Conservation (phyloP, 2,888 invertebrate genomes). For the Tenthredo mesomela region DNA sequence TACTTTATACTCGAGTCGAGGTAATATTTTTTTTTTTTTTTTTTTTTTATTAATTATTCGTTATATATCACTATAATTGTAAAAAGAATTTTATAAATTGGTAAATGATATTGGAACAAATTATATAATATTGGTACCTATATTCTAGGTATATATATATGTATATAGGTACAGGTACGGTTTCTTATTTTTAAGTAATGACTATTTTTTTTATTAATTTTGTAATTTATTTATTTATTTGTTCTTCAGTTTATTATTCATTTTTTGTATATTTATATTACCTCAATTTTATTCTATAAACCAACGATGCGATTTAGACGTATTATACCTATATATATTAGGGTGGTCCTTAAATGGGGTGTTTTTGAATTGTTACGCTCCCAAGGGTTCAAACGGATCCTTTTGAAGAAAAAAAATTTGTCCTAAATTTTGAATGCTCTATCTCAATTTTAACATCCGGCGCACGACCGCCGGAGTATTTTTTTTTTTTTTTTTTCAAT, state of each 20-base stretch:
- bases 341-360: no score
- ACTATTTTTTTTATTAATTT: background rate
- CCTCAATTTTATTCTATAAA: background rate
- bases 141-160: no score
- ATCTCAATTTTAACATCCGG: no score
- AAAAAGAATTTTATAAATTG: slow-evolving; percentile 17
- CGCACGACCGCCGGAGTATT: no score
- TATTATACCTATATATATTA: no score
- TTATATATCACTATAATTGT: background rate
- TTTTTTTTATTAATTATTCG: background rate
- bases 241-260: background rate
- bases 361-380: no score
- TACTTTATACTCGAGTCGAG: background rate
- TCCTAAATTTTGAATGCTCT: no score
- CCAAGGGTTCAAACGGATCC: no score
- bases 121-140: background rate
- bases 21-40: no score
- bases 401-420: no score
- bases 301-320: background rate
- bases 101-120: background rate
- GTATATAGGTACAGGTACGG: background rate
- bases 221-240: background rate
- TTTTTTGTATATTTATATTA: background rate
- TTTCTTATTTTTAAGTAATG: background rate
- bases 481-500: no score